Evolutionary conservation across 2,888 invertebrate species (phyloP).

Genomic region (Idaea dimidiata): DNA sequence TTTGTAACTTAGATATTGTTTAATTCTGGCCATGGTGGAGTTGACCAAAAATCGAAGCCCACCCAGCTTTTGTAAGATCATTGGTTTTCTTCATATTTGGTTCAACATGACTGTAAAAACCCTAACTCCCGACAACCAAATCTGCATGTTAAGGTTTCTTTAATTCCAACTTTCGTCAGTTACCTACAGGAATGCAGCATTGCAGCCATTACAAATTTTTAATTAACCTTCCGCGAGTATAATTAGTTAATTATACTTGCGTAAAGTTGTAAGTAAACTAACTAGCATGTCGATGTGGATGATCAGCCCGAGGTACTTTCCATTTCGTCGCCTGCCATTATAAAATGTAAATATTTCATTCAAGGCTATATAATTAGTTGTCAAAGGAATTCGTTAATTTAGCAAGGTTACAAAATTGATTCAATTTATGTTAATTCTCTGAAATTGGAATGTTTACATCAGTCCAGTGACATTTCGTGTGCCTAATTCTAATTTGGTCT

Average conservation of each 20-base stretch:
- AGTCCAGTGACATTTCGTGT: neutral
- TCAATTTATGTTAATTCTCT: conserved; percentile 13
- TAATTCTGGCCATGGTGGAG: too few relatives aligned
- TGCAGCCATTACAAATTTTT: conserved; percentile 28
- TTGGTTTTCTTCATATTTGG: too few relatives aligned
- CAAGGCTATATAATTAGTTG: conserved; percentile 22
- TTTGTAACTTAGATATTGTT: too few relatives aligned
- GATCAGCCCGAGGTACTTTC: conserved; percentile 20
- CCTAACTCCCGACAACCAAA: too few relatives aligned
- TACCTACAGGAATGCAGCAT: too few relatives aligned
- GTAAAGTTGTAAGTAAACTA: conserved; percentile 4
- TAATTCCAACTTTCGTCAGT: conserved; percentile 35
- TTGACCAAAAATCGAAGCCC: too few relatives aligned
- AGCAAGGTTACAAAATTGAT: conserved; percentile 15
- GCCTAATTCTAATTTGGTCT: neutral
- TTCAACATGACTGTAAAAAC: too few relatives aligned
- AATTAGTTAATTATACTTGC: neutral
- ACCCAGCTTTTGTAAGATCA: too few relatives aligned
- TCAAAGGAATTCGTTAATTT: conserved; percentile 19
- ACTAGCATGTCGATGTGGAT: conserved; percentile 21
- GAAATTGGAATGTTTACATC: conserved; percentile 1
- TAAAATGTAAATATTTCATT: conserved; percentile 19
- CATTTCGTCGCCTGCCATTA: conserved; percentile 18
- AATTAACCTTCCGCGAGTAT: conserved; percentile 34
- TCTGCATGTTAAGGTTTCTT: conserved; percentile 54